Conservation (phyloP, 92 coral and sea anemone species). For the Diadumene lineata region DNA sequence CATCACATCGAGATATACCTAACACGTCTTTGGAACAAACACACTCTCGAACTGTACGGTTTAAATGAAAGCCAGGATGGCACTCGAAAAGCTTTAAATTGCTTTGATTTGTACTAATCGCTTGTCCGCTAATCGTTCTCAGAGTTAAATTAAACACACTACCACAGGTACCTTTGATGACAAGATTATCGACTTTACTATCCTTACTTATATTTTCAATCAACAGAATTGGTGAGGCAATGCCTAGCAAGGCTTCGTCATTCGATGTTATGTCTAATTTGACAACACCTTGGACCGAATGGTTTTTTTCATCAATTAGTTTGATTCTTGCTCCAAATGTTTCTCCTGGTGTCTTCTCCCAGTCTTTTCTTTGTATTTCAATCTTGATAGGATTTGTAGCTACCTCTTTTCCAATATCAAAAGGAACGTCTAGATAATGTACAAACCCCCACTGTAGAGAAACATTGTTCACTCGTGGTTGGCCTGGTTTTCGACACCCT, state of each 20-base stretch:
- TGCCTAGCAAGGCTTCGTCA: slow-evolving; percentile 41
- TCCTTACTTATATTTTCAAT: slow-evolving; percentile 46
- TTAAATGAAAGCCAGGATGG: slow-evolving; percentile 59
- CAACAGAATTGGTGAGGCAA: slow-evolving; percentile 72
- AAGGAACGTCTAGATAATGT: slow-evolving; percentile 27
- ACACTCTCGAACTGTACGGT: slow-evolving; percentile 41
- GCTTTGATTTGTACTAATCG: slow-evolving; percentile 27
- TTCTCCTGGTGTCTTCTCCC: slow-evolving; percentile 78
- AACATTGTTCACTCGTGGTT: slow-evolving; percentile 57
- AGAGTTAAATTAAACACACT: slow-evolving; percentile 48
- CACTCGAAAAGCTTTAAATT: slow-evolving; percentile 44
- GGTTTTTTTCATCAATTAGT: slow-evolving; percentile 80
- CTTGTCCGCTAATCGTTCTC: slow-evolving; percentile 70
- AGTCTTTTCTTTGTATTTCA: slow-evolving; percentile 48
- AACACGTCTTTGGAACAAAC: slow-evolving; percentile 36
- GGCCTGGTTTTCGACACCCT: slow-evolving; percentile 71
- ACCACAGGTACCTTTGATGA: slow-evolving; percentile 38
- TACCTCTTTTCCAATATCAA: slow-evolving; percentile 50
- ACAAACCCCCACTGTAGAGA: slow-evolving; percentile 72
- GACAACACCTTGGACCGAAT: slow-evolving; percentile 73
- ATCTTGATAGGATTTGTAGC: slow-evolving; percentile 82
- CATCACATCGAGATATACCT: slow-evolving; percentile 59
- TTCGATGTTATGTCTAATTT: slow-evolving; percentile 30
- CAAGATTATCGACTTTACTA: slow-evolving; percentile 21
- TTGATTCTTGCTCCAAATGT: slow-evolving; percentile 58